A percentile compares a stretch with the other conserved stretches of the same genome.
Evolutionary conservation across 2,113 vertebrate genomes (phyloP).

Genomic region (Propithecus coquereli): DNA sequence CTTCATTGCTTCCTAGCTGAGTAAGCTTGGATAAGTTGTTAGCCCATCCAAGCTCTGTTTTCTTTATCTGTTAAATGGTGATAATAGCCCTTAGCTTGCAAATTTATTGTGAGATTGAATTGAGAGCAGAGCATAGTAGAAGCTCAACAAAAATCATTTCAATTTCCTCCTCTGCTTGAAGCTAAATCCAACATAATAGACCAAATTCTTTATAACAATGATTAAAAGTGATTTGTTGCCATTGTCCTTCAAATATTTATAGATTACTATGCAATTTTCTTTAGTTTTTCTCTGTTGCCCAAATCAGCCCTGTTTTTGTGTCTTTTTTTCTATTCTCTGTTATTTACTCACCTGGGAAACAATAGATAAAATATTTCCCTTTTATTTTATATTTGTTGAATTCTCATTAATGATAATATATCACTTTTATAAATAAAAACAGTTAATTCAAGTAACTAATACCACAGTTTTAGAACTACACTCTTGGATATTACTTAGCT

Average conservation of each 20-base stretch:
- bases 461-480: neutral
- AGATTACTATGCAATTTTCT: neutral
- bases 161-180: neutral
- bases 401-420: neutral
- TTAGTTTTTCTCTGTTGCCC: neutral
- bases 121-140: neutral
- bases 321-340: neutral
- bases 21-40: neutral
- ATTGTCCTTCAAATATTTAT: neutral
- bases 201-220: neutral
- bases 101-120: neutral
- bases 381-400: slow-evolving; percentile 5
- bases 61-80: neutral
- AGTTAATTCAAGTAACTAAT: neutral
- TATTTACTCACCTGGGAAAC: neutral
- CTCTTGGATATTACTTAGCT: neutral
- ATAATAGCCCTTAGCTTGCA: neutral
- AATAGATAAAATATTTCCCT: neutral
- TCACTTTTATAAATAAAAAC: neutral
- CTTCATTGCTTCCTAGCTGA: neutral
- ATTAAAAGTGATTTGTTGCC: neutral
- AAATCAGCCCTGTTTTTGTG: neutral
- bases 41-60: neutral
- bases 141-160: neutral
- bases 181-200: neutral